Evolutionary conservation across 2,888 invertebrate genomes (phyloP), one percentile per base, ranked within the genome.

Genomic region (Hipparchia semele): DNA sequence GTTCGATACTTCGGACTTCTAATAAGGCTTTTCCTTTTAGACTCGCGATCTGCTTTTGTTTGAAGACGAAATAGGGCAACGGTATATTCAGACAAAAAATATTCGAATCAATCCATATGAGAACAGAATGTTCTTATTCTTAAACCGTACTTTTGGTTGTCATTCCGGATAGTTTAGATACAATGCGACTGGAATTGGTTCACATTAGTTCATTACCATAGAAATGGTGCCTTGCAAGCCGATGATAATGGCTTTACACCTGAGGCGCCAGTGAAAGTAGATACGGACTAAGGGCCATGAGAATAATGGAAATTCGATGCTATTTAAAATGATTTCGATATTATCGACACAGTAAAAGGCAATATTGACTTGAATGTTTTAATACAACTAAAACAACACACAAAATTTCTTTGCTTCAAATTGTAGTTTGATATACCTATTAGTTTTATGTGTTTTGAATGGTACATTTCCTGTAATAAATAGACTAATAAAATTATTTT

Each of bases 241-340:
- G 77, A 80, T 82, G 83, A 86, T 90, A 90, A 90, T 89, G 82
- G 86, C 80, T 81, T 86, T 80, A 85, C 88, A 87, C 89, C 87
- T 87, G 73, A 79, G 81, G 85, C 80, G 80, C 75, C 73, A 89
- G 90, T 86, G 90, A 90, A 90, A 90, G 90, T 90, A 85, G 84
- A 79, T 66, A 67, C 72, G 71, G 65, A 70, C 60, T 13, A 61
- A 69, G 71, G 75, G 69, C 59, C 65, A 59, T 68, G 58, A 73
- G 68, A 74, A 70, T 61, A 70, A 61, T 65, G 56, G 60, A 62
- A 68, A 70, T 74, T 71, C 51, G 39, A 60, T 49, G 62, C 46
- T 45, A 46, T 66, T 56, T 73, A 58, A 73, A 73, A 60, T 69
- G 3, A 13, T 62, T 62, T 49, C 49, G 7, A 65, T 33, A 65